A percentile compares a stretch with the other conserved stretches of the same genome.
Conservation (phyloP, 2,797 vertebrate genomes). For the Tolypeutes matacus region DNA sequence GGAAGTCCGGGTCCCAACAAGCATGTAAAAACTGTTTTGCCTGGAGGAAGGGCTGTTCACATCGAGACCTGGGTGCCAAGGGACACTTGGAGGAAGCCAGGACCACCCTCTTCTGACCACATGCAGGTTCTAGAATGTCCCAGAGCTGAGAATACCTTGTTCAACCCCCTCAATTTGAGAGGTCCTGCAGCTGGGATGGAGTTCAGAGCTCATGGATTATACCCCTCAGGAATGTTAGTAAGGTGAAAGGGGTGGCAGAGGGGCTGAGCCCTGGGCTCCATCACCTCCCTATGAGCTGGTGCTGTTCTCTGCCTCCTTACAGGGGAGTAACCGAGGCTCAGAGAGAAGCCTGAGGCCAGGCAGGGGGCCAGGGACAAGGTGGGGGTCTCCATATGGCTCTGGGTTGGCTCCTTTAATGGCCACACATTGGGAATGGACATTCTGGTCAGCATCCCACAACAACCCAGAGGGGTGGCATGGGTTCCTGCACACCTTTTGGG, state of each 20-base stretch:
- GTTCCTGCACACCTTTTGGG: not conserved
- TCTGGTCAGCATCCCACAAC: fast-evolving
- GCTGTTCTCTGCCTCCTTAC: no score
- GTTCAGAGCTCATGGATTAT: not conserved
- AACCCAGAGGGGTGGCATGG: fast-evolving
- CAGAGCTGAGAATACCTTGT: not conserved
- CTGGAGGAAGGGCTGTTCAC: not conserved
- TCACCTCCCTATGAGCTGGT: not conserved
- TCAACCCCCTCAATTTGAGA: not conserved
- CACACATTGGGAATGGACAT: fast-evolving
- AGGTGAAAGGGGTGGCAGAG: not conserved
- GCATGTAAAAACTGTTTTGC: fast-evolving
- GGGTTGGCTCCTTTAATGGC: fast-evolving
- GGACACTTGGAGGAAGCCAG: not conserved
- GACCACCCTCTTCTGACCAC: fast-evolving
- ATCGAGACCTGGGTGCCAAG: not conserved
- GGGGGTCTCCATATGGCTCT: not conserved
- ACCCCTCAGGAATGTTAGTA: not conserved
- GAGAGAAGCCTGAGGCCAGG: not conserved
- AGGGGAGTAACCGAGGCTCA: not conserved
- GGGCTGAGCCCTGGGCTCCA: not conserved
- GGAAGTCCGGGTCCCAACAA: fast-evolving
- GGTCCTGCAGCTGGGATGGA: not conserved
- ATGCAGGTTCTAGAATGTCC: not conserved
- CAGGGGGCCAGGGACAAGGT: fast-evolving